Evolutionary conservation across 37 sponge, comb jelly and placozoan genomes (phyloP).

Genomic region (Spongilla lacustris): DNA sequence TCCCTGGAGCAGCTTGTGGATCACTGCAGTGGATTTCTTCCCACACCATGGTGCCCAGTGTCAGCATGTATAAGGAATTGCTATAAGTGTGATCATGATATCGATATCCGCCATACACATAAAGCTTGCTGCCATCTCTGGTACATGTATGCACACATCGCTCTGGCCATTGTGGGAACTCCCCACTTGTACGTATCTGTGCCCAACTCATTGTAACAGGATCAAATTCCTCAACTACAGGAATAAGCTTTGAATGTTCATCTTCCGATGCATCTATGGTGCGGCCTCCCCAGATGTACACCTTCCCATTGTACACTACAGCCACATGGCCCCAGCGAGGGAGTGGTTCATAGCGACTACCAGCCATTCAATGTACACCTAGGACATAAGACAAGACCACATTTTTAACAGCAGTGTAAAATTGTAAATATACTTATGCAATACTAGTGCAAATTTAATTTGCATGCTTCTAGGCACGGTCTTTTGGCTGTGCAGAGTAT

Average conservation of each 20-base stretch:
- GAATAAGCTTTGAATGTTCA: neutral
- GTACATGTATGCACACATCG: neutral
- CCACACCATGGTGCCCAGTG: neutral
- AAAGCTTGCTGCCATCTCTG: neutral
- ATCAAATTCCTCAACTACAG: neutral
- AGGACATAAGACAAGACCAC: no score
- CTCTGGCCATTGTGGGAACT: neutral
- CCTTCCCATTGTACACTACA: neutral
- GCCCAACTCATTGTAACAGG: neutral
- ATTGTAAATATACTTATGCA: no score
- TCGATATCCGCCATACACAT: neutral
- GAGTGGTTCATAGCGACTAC: neutral
- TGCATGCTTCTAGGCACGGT: no score
- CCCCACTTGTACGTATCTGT: neutral
- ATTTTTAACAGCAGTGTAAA: no score
- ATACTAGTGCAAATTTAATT: no score
- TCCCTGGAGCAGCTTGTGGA: neutral
- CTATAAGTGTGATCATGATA: neutral
- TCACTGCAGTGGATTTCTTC: neutral
- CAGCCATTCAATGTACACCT: no score
- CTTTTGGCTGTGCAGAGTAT: no score
- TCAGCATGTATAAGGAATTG: neutral
- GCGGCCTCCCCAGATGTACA: neutral
- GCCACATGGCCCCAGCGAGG: neutral
- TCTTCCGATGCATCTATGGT: neutral